Conservation (phyloP, 2,113 vertebrate species). For the Xenus cinereus region DNA sequence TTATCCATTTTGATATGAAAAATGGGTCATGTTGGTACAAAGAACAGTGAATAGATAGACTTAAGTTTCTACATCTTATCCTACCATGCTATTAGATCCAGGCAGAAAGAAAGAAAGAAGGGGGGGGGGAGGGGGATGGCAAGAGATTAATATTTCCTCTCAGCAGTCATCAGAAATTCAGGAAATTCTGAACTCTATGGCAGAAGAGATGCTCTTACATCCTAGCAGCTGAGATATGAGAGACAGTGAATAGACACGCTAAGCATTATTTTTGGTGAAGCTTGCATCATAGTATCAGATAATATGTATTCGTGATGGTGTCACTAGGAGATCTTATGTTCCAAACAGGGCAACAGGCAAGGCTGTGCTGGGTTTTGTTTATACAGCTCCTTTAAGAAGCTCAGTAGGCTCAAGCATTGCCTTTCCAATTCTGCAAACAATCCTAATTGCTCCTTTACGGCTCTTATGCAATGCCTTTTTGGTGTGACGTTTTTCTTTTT, state of each 20-base stretch:
- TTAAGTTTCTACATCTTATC: background rate
- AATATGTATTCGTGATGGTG: background rate
- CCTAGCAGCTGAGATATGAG: background rate
- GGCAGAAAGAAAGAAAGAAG: background rate
- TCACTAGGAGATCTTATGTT: background rate
- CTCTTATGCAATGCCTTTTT: background rate
- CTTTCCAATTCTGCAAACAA: background rate
- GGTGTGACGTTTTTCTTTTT: background rate
- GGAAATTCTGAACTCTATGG: background rate
- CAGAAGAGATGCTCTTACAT: background rate
- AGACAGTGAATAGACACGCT: background rate
- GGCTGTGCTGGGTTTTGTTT: background rate
- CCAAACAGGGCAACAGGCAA: background rate
- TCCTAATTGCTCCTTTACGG: background rate
- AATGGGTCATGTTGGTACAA: background rate
- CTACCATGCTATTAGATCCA: accelerated
- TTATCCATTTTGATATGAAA: background rate
- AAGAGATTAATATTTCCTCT: background rate
- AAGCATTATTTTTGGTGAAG: background rate
- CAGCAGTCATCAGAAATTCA: background rate
- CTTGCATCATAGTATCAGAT: background rate
- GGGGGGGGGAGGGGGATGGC: accelerated
- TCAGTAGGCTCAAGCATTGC: background rate
- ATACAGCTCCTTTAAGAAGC: background rate
- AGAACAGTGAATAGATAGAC: background rate